Base-by-base conservation (phyloP, 1,140 invertebrate genomes). In the Drosophila pectinifera region DNA sequence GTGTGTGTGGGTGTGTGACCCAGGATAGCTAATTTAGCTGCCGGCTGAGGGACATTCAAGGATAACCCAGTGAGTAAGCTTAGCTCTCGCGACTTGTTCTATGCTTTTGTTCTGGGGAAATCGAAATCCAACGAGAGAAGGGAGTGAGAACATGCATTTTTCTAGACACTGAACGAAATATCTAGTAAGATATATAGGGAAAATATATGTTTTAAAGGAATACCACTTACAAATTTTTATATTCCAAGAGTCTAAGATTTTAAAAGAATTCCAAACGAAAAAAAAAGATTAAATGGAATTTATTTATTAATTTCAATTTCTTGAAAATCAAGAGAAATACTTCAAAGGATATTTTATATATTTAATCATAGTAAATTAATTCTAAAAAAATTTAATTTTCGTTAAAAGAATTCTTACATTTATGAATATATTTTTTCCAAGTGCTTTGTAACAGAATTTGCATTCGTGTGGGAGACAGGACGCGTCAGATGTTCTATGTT, bases 21-120 rank as follows among this genome's bases (percentile, higher is more conserved):
- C 78, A 53, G 48, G 49, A 57, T 59, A 74, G 74, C 69, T 88
- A 88, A 85, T 82, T 85, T 88, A 75, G 69, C 74, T 64, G 49
- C 73, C 34, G 72, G 72, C 69, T 74, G 56, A 74, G 72, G 59
- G 72, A 75, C 73, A 76, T 64, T 76, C 73, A 75, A 67, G 73
- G 73, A 76, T 76, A 75, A 58, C 74, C 69, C 69, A 63, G 34
- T 63, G 57, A 59, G 43, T 41, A 36, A 41, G 73, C 36, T 16
- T 34, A 20, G 24, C 41, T 64, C 31, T 39, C 53, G 73, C 73
- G 53, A 67, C 20, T 70, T 54, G 38, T 55, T 22, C 13, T 26
- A 20, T 2, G 65, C 38, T 73, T 51, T 73, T 67, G 26, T 74
- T 38, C 26, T 24, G 28, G 31, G 53, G 16, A 83, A 78, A 83